Conservation (phyloP, 2,888 invertebrate species). For the Ormyrus rosae region DNA sequence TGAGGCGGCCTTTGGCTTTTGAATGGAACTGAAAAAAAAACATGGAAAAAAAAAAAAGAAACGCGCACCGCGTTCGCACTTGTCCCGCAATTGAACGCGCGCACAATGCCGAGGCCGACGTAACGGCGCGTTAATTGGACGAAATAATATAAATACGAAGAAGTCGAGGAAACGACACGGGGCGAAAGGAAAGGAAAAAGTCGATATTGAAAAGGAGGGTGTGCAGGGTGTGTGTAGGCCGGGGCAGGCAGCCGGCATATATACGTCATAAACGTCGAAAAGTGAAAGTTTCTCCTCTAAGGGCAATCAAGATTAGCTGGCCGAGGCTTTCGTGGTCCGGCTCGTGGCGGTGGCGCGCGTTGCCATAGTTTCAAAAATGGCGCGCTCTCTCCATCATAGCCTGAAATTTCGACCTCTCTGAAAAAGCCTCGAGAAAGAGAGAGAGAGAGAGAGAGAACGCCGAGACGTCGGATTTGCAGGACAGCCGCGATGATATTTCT, state of each 20-base stretch:
- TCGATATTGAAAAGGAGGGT: constrained; percentile 34
- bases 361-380: constrained; percentile 62
- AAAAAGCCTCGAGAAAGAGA: neutral
- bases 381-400: constrained; percentile 22
- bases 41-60: neutral
- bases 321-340: neutral
- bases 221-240: no score
- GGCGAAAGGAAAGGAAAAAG: neutral
- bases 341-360: constrained; percentile 43
- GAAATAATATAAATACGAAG: neutral
- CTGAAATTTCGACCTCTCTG: constrained; percentile 25
- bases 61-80: constrained; percentile 18
- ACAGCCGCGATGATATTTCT: constrained; percentile 74
- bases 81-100: constrained; percentile 18
- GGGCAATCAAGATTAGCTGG: constrained; percentile 48
- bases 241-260: no score
- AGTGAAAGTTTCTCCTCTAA: constrained; percentile 54
- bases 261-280: constrained; percentile 51
- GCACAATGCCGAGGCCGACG: neutral
- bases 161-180: neutral
- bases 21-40: no score
- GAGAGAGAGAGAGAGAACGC: constrained; percentile 56
- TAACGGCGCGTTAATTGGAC: constrained; percentile 18
- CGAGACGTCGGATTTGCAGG: constrained; percentile 68
- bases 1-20: constrained; percentile 8